Percentiles rank a stretch among this genome's conserved stretches.
Conservation (phyloP, 2,113 vertebrate genomes). For the Excalfactoria chinensis region DNA sequence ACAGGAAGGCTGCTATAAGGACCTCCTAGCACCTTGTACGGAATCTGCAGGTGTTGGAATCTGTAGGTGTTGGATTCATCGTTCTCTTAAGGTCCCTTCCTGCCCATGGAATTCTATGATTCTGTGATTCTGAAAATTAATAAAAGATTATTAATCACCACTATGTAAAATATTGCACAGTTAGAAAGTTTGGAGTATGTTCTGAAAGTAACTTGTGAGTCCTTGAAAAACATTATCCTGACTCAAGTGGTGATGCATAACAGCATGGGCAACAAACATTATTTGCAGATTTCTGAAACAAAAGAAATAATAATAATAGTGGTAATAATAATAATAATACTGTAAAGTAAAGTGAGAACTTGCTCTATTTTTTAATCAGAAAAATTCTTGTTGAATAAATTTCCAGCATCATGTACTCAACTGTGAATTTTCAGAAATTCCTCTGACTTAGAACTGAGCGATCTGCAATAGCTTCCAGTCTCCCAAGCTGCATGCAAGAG, state of each 20-base stretch:
- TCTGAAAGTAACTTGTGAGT: neutral
- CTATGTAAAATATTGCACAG: neutral
- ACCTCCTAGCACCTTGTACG: too few relatives aligned
- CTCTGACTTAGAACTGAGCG: neutral
- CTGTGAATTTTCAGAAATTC: too few relatives aligned
- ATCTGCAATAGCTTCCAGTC: neutral
- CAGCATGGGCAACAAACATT: neutral
- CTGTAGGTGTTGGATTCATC: too few relatives aligned
- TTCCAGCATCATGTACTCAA: neutral
- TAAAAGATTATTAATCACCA: neutral
- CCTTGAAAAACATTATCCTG: neutral
- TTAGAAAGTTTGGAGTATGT: neutral
- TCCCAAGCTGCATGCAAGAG: too few relatives aligned
- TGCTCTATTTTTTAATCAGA: neutral
- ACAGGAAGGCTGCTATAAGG: too few relatives aligned
- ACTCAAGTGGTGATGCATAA: neutral
- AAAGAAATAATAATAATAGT: neutral
- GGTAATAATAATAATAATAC: neutral
- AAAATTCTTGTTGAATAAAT: neutral
- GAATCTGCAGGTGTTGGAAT: too few relatives aligned
- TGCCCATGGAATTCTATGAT: too few relatives aligned
- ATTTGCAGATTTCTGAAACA: neutral
- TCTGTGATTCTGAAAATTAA: too few relatives aligned
- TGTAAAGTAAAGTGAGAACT: neutral
- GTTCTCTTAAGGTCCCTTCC: too few relatives aligned